These are phyloP conservation scores for rat (Rattus norvegicus) DNA, from an alignment of 2,113 vertebrate species.

Conservation along the genomic window DNA sequence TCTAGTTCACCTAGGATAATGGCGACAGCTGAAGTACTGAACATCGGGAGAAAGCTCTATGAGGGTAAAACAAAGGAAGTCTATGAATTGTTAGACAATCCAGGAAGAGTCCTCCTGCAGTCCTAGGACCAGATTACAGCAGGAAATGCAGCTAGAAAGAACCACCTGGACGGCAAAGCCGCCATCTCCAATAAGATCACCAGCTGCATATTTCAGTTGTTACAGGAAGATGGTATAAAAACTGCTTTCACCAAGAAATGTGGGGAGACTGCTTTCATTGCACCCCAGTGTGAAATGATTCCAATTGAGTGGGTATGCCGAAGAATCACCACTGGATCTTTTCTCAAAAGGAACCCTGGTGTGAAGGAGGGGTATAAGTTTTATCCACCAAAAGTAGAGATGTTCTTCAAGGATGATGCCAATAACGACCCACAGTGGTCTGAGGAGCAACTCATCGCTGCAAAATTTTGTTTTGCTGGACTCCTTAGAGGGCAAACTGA, in stretches of 20 bases:
- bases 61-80: conserved; percentile 98
- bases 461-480: conserved; percentile 91
- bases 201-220: conserved; percentile 93
- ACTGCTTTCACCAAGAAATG: conserved; percentile 87
- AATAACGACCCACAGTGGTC: conserved; percentile 57
- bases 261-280: conserved; percentile 82
- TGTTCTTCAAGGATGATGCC: too few relatives aligned
- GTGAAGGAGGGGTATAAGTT: too few relatives aligned
- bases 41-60: conserved; percentile 94
- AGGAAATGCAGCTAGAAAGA: conserved; percentile 95
- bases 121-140: conserved; percentile 99
- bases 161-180: conserved; percentile 98
- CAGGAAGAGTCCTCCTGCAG: conserved; percentile 94
- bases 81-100: conserved; percentile 91
- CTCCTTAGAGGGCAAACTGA: conserved; percentile 93
- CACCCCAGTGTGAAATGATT: too few relatives aligned
- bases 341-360: too few relatives aligned
- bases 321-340: too few relatives aligned
- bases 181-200: conserved; percentile 96
- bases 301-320: too few relatives aligned
- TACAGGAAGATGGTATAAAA: conserved; percentile 96
- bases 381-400: too few relatives aligned
- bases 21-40: conserved; percentile 86
- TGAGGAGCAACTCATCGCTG: conserved; percentile 94
- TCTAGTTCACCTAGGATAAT: too few relatives aligned